Percentiles rank a stretch among this genome's conserved stretches.
phyloP scores from a whole-genome alignment of 2,888 invertebrate genomes.

The Baronia brevicornis region DNA sequence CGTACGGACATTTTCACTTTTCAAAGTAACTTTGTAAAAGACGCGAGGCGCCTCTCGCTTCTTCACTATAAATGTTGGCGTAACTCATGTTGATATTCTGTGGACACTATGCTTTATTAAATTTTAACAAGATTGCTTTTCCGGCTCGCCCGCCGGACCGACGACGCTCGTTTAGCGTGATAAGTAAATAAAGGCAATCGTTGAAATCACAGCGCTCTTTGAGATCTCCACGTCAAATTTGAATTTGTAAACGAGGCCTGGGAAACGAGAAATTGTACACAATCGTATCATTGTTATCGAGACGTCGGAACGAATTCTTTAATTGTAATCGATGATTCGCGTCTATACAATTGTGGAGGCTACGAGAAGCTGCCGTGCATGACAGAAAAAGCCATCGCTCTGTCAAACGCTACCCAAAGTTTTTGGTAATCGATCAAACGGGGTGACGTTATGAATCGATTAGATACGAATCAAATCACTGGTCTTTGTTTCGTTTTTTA shows the following conservation, averaged over 20 bases:
- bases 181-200: neutral
- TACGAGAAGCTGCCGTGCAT: conserved; percentile 2
- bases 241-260: neutral
- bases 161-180: neutral
- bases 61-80: conserved; percentile 15
- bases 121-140: conserved; percentile 22
- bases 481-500: conserved; percentile 9
- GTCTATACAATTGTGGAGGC: too few relatives aligned
- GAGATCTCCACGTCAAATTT: too few relatives aligned
- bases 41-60: conserved; percentile 20
- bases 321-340: too few relatives aligned
- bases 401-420: conserved; percentile 5
- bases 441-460: conserved; percentile 16
- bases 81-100: conserved; percentile 11
- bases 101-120: conserved; percentile 23
- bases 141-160: neutral
- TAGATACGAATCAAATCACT: conserved; percentile 7
- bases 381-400: conserved; percentile 7
- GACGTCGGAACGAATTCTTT: too few relatives aligned
- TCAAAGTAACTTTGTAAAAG: conserved; percentile 38
- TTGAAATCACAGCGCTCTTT: too few relatives aligned
- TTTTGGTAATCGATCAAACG: conserved; percentile 11
- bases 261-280: neutral
- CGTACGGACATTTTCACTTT: conserved; percentile 43
- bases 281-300: too few relatives aligned